Conservation (phyloP, 2,888 invertebrate species). For the Macroteleia sp. region DNA sequence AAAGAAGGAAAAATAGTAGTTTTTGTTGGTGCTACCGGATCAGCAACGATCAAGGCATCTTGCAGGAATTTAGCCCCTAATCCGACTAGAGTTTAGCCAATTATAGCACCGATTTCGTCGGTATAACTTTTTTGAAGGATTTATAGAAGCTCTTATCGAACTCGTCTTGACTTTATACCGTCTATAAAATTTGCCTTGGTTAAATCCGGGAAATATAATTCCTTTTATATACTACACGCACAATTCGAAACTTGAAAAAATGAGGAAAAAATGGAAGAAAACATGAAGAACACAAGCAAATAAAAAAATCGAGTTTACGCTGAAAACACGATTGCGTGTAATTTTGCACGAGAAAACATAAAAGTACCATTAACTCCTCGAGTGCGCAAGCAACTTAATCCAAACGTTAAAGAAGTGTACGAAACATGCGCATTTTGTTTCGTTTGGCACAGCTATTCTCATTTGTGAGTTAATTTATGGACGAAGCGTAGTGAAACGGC, state of each 20-base stretch:
- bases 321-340: slow-evolving; percentile 19
- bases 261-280: too few relatives aligned
- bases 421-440: slow-evolving; percentile 33
- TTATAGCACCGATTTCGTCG: slow-evolving; percentile 64
- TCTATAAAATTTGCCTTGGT: slow-evolving; percentile 52
- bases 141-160: slow-evolving; percentile 62
- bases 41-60: slow-evolving; percentile 58
- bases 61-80: slow-evolving; percentile 63
- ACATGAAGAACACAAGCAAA: neutral
- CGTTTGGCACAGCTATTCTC: slow-evolving; percentile 38
- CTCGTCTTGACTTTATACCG: slow-evolving; percentile 53
- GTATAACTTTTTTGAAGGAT: slow-evolving; percentile 66
- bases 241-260: slow-evolving; percentile 7
- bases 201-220: slow-evolving; percentile 32
- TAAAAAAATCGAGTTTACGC: neutral
- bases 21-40: slow-evolving; percentile 52
- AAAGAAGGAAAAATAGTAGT: slow-evolving; percentile 47
- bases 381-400: slow-evolving; percentile 29
- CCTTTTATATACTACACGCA: slow-evolving; percentile 11
- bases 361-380: slow-evolving; percentile 33
- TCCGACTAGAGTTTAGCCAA: slow-evolving; percentile 65
- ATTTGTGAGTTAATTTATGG: slow-evolving; percentile 49
- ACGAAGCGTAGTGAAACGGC: slow-evolving; percentile 21
- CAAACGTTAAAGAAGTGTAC: slow-evolving; percentile 34
- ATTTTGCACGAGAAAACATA: slow-evolving; percentile 20